Evolutionary conservation across 1,140 invertebrate genomes (phyloP), one percentile per base, ranked within the genome.

Genomic region (Heliconius melpomene): DNA sequence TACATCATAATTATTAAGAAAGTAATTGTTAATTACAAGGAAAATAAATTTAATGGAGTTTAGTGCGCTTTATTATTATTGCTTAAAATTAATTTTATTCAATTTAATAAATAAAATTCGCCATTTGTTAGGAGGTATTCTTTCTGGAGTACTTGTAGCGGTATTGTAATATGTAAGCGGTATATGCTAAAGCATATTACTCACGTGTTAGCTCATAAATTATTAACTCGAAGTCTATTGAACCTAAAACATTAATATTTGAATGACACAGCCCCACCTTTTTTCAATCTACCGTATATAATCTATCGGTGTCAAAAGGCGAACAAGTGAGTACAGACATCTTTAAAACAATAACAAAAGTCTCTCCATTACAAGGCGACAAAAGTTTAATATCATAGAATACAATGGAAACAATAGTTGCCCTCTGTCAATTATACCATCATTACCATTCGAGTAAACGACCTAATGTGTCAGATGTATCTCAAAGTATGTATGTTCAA

Each of bases 351-450:
- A 94, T 90, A 90, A 86, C 85, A 87, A 90, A 87, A 86, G 87
- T 86, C 86, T 74, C 79, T 86, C 90, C 89, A 90, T 93, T 93
- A 93, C 92, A 93, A 93, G 89, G 91, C 92, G 93, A 94, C 92
- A 93, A 94, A 94, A 91, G 90, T 83, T 82, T 92, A 90, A 94
- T 93, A 94, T 90, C 89, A 91, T 89, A 91, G 87, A 90, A 92
- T 85, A 94, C 92, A 93, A 93, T 93, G 84, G 90, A 91, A 93
- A 94, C 93, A 94, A 93, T 94, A 92, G 93, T 90, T 92, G 92
- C 87, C 88, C 90, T 92, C 89, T 93, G 92, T 94, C 93, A 94
- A 93, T 94, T 94, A 94, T 93, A 87, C 91, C 89, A 93, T 94
- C 92, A 93, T 94, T 93, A 93, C 87, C 91, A 93, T 93, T 89